Base-by-base conservation (phyloP, 2,113 vertebrate species). In the Abramis brama region DNA sequence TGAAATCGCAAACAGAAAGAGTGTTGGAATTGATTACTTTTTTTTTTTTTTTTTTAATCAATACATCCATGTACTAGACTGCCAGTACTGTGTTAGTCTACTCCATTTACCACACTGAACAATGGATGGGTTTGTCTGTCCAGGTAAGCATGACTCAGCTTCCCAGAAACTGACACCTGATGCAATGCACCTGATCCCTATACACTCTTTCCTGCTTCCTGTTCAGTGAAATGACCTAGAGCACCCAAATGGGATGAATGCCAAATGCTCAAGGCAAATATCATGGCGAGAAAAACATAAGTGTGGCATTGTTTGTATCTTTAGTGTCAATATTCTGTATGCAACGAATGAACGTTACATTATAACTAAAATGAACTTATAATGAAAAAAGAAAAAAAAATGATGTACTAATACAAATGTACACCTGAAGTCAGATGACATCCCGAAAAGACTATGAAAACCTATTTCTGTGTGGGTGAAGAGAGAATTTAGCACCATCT, bases 401-500 rank as follows among this genome's bases (percentile, higher is more conserved):
- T 33, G 0, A 33, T 1, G 21, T 5, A n/a, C 21, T 23, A 70
- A 39, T 39, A 39, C 4, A 71, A 5, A 39, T 10, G 39, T 23
- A 23, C 19, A 71, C 4, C 68, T 43, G 2, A 39, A 11, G 68
- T 23, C 8, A 10, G 66, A 33, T 57, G 9, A 1, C 23, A 60
- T 11, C 7, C n/a, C 10, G 9, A 60, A 25, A 70, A 71, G 4
- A 43, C 9, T 12, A 71, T 71, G 17, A 71, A 9, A 43, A 62
- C 12, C 59, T 25, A 62, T 25, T 62, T 62, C 59, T 62, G 59
- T 12, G 2, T 23, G 7, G 7, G 19, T 3, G 19, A 66, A 5
- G 62, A 66, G 10, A 66, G 45, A 25, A 10, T 21, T 43, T 81
- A 25, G 60, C 80, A 17, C 85, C 81, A 82, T 62, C 86, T 84